A percentile compares a stretch with the other conserved stretches of the same genome.
Evolutionary conservation across 2,113 vertebrate species (phyloP).

Genomic region (Engystomops pustulosus): DNA sequence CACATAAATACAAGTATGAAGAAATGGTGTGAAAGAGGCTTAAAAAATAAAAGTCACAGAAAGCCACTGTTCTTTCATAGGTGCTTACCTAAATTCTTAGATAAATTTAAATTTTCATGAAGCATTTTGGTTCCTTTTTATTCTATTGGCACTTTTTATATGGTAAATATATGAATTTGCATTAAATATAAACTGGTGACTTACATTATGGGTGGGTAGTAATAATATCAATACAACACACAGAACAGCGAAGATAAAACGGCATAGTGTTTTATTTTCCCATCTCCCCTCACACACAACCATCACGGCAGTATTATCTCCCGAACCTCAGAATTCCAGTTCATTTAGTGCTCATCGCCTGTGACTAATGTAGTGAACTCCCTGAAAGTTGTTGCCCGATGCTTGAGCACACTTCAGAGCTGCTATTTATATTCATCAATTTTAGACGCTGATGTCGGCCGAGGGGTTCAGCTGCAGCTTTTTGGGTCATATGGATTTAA

Average conservation of each 20-base stretch:
- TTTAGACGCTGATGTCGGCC: neutral
- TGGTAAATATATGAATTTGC: too few relatives aligned
- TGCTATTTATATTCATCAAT: slow-evolving; percentile 28
- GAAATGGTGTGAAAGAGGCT: too few relatives aligned
- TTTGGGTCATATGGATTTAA: slow-evolving; percentile 47
- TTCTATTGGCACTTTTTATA: too few relatives aligned
- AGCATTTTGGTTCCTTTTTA: too few relatives aligned
- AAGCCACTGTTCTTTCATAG: too few relatives aligned
- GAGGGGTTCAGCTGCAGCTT: slow-evolving; percentile 30
- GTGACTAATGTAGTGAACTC: slow-evolving; percentile 39
- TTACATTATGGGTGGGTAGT: too few relatives aligned
- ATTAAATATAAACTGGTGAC: too few relatives aligned
- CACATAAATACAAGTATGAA: too few relatives aligned
- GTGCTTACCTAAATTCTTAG: too few relatives aligned
- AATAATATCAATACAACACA: neutral
- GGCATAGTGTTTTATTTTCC: neutral
- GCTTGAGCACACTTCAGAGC: slow-evolving; percentile 3
- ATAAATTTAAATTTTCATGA: too few relatives aligned
- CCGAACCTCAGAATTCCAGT: neutral
- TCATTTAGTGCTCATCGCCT: slow-evolving; percentile 23
- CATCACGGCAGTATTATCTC: neutral
- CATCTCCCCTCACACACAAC: too few relatives aligned
- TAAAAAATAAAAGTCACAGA: too few relatives aligned
- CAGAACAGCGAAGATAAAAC: neutral
- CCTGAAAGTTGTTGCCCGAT: neutral